phyloP scores from a whole-genome alignment of 1,140 invertebrate genomes.

The Lethocerus indicus region DNA sequence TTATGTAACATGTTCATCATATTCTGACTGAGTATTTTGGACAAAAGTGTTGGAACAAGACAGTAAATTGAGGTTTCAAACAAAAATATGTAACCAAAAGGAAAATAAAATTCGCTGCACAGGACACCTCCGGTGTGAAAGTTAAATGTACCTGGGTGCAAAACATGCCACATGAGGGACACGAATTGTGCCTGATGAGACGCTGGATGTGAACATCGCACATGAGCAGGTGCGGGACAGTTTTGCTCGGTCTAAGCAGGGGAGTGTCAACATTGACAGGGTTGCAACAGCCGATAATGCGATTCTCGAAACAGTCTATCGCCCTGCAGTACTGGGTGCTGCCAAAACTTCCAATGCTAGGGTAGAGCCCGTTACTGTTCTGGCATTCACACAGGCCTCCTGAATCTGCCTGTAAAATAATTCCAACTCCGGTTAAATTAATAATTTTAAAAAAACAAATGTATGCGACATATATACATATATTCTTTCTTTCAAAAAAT shows the following conservation, averaged over 20 bases:
- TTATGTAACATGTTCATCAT: background rate
- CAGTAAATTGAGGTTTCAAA: background rate
- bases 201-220: conserved; percentile 66
- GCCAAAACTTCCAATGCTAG: background rate
- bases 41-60: no score
- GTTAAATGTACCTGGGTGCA: conserved; percentile 79
- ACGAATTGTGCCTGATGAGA: conserved; percentile 68
- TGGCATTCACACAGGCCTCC: conserved; percentile 2
- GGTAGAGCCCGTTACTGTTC: background rate
- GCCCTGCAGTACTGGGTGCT: conserved; percentile 38
- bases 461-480: no score
- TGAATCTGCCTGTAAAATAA: background rate
- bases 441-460: no score
- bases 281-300: conserved; percentile 65
- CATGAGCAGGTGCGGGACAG: conserved; percentile 67
- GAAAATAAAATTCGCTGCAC: conserved; percentile 43
- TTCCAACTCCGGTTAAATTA: no score
- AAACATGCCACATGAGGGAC: conserved; percentile 77
- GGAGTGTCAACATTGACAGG: conserved; percentile 34
- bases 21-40: background rate
- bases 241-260: conserved; percentile 53
- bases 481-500: no score
- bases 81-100: background rate
- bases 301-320: conserved; percentile 60
- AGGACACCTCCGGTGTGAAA: no score